Evolutionary conservation across 2,113 vertebrate genomes (phyloP), one percentile per base, ranked within the genome.

Genomic region (Loxodonta africana): DNA sequence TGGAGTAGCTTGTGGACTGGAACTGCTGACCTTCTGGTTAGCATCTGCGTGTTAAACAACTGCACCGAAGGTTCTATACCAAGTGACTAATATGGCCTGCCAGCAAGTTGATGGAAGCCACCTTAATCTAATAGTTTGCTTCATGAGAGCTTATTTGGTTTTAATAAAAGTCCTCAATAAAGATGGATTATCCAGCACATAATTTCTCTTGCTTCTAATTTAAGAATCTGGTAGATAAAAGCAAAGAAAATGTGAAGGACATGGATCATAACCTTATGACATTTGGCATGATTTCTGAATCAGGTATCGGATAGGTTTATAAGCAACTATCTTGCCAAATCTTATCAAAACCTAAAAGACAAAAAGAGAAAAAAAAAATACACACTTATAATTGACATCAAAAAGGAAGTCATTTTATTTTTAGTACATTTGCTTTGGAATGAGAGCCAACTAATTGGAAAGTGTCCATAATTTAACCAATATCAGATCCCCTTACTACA

Each of bases 401-500:
- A 94, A 98, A 96, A 97, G 97, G 97, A 98, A 98, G 91, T 98
- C 62, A 88, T 96, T 97, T 97, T 98, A 98, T 98, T 98, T 98
- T 98, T 98, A 98, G 97, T 97, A 53, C 94, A 89, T 95, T 98
- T 95, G 78, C 96, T 97, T 97, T 98, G 88, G 96, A 98, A 71
- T 81, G 77, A 92, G 82, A 95, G 96, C 95, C 96, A 98, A 95
- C 97, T 94, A 96, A 97, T 77, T 97, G 97, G 98, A 98, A 96
- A 80, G 93, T 92, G 90, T 97, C 97, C 98, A 98, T 95, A 92
- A 98, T 96, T 97, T 97, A 98, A 97, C 95, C 93, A 98, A 97
- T 41, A 92, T 88, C 94, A 95, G 69, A 95, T 89, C 60, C 84
- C 25, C 84, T 97, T 85, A 18, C 81, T 92, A 94, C 91, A 95